Evolutionary conservation across 1,140 invertebrate genomes (phyloP).

Genomic region (Nasonia longicornis): DNA sequence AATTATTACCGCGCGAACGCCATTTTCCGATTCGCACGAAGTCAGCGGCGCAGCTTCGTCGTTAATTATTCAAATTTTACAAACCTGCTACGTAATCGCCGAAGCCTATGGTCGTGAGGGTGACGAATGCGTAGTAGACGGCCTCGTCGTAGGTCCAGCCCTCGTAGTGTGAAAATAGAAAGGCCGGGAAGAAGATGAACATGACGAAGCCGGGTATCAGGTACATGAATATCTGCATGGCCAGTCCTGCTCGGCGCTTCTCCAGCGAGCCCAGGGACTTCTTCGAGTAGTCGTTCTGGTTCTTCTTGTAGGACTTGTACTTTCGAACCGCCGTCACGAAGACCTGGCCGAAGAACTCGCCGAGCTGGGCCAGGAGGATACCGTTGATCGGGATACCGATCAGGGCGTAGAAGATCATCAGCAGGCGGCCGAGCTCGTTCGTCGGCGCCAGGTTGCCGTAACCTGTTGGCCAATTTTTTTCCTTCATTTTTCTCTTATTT

Average conservation of each 20-base stretch:
- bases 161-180: slow-evolving; percentile 89
- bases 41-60: too few relatives aligned
- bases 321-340: slow-evolving; percentile 79
- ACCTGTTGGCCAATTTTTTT: slow-evolving; percentile 70
- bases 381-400: slow-evolving; percentile 96
- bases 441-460: slow-evolving; percentile 91
- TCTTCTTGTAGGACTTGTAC: slow-evolving; percentile 80
- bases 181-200: slow-evolving; percentile 93
- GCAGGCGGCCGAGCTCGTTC: slow-evolving; percentile 82
- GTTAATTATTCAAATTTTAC: not conserved
- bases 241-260: slow-evolving; percentile 78
- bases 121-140: slow-evolving; percentile 93
- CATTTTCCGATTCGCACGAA: too few relatives aligned
- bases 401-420: slow-evolving; percentile 93
- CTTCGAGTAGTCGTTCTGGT: slow-evolving; percentile 65
- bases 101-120: slow-evolving; percentile 93
- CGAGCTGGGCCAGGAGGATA: slow-evolving; percentile 83
- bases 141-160: slow-evolving; percentile 90
- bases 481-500: not conserved
- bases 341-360: slow-evolving; percentile 85
- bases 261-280: slow-evolving; percentile 64
- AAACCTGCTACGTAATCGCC: slow-evolving; percentile 90
- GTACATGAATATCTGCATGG: slow-evolving; percentile 83
- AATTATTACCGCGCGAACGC: too few relatives aligned
- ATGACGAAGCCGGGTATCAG: slow-evolving; percentile 87